These are phyloP conservation scores for Nineta flava DNA, from an alignment of 2,888 invertebrate genomes.

Conservation along the genomic window DNA sequence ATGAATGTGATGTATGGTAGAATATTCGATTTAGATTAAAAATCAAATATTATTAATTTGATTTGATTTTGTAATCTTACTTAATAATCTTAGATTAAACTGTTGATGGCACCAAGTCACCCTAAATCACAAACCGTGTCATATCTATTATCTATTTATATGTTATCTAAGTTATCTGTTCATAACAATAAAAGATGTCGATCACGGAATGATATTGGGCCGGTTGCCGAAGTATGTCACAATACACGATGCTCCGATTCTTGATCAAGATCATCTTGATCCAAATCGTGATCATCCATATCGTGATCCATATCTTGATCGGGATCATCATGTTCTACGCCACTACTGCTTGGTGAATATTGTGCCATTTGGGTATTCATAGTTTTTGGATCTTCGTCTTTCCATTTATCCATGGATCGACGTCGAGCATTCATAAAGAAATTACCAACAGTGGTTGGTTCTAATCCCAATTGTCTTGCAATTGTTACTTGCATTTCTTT, in stretches of 20 bases:
- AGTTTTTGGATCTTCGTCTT: slow-evolving; percentile 71
- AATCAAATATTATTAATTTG: too few relatives aligned
- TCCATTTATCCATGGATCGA: slow-evolving; percentile 96
- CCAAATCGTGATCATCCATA: slow-evolving; percentile 33
- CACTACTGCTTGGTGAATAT: slow-evolving; percentile 27
- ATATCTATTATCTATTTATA: slow-evolving; percentile 12
- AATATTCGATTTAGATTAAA: too few relatives aligned
- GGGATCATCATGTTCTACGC: slow-evolving; percentile 27
- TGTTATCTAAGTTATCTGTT: slow-evolving; percentile 4
- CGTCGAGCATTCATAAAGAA: slow-evolving; percentile 99
- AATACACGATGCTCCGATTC: slow-evolving; percentile 36
- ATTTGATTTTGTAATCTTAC: too few relatives aligned
- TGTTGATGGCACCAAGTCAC: not conserved
- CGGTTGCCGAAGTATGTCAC: slow-evolving; percentile 24
- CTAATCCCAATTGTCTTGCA: slow-evolving; percentile 89
- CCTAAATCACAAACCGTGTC: not conserved
- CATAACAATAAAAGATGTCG: slow-evolving; percentile 31
- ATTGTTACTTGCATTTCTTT: slow-evolving; percentile 99
- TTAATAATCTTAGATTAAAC: too few relatives aligned
- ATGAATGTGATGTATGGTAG: too few relatives aligned
- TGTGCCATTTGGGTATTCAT: slow-evolving; percentile 25
- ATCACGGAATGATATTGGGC: slow-evolving; percentile 24
- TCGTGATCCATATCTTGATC: slow-evolving; percentile 33
- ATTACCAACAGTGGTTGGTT: slow-evolving; percentile 96
- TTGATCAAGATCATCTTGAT: slow-evolving; percentile 19